Base-by-base conservation (phyloP, 2,888 invertebrate genomes). In the Crematogaster levior region DNA sequence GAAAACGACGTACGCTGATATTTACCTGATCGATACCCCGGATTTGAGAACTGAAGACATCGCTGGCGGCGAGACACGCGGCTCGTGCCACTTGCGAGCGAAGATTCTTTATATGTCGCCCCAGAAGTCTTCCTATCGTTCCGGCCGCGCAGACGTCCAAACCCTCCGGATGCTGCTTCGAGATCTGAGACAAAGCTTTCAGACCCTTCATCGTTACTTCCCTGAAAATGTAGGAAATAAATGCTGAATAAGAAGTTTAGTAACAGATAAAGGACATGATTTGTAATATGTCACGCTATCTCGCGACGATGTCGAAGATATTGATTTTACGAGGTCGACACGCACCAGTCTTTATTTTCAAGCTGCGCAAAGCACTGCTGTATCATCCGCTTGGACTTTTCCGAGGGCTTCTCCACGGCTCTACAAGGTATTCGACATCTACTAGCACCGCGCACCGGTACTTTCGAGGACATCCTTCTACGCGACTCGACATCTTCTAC, bases 11-110 rank as follows among this genome's bases (percentile, higher is more conserved):
- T 24, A 56, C 5, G 27, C 10, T 12, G 66, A 74, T 63, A 81
- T 81, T 88, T 86, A 93, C 94, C 90, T 94, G 94, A 88, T 94
- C 94, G 79, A 93, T 91, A 48, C 93, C 92, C 53, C 93, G 92
- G 40, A 93, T 91, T 83, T 96, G 96, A 4, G 96, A 95, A 40
- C 95, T 95, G 93, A 98, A 99, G 88, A 99, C 94, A 84, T 98
- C 97, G 1, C 97, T 97, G 58, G 98, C 95, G 9, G 97, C 96
- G 84, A 97, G 96, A 92, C 99, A 98, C 21, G 99, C 98, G 4
- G 97, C 96, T 66, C 99, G 96, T 0, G 99, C 97, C 0, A 99
- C 99, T 93, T 99, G 98, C 0, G 99, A 99, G 34, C 99, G 96
- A 84, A 99, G 95, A 94, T 98, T 99, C 88, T 97, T 97, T 65